Evolutionary conservation across 2,113 vertebrate genomes (phyloP).

Genomic region (Colius striatus): DNA sequence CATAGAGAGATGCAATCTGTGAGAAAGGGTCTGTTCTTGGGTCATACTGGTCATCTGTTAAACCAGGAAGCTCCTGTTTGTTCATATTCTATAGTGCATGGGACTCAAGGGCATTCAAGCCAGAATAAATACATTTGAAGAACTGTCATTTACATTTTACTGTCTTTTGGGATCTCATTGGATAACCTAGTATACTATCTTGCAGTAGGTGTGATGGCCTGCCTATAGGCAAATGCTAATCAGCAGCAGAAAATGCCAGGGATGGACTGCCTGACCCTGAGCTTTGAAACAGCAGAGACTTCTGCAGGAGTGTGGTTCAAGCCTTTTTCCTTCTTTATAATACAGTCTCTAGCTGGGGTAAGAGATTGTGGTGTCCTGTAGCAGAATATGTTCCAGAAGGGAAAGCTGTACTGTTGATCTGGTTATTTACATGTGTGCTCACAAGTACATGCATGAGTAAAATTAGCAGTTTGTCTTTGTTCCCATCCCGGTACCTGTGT

Average conservation of each 20-base stretch:
- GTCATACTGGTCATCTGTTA: accelerated
- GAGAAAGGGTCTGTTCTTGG: background rate
- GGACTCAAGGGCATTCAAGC: background rate
- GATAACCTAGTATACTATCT: background rate
- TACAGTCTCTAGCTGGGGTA: background rate
- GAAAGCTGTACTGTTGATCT: background rate
- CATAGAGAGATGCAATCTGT: background rate
- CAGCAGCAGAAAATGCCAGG: background rate
- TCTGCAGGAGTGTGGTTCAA: background rate
- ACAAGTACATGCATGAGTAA: background rate
- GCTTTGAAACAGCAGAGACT: background rate
- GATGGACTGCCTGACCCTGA: background rate
- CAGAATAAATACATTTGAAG: background rate
- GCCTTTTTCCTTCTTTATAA: background rate
- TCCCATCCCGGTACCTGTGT: background rate
- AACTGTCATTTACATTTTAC: background rate
- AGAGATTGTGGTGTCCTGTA: background rate
- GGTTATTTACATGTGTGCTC: background rate
- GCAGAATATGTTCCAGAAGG: background rate
- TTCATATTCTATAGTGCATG: accelerated
- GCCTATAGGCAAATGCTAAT: background rate
- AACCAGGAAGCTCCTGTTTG: background rate
- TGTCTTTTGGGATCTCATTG: background rate
- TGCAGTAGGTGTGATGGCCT: background rate
- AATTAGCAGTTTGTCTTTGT: accelerated